Percentiles rank a stretch among this genome's conserved stretches.
These are phyloP conservation scores for Periphyllus acericola DNA, from an alignment of 2,888 invertebrate genomes.

Conservation along the genomic window DNA sequence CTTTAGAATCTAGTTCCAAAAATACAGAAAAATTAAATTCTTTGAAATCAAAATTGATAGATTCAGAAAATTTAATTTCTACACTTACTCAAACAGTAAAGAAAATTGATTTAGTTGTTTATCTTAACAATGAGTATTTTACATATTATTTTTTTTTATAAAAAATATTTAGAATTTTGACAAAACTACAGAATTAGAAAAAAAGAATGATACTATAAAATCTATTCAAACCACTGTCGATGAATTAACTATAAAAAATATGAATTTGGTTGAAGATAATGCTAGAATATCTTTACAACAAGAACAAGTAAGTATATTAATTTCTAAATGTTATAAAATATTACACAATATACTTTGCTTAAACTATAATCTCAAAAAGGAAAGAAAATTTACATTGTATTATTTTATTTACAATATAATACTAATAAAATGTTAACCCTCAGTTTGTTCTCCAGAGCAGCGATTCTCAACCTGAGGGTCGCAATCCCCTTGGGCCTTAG, in stretches of 20 bases:
- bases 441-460: too few species aligned
- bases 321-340: neutral
- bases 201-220: conserved; percentile 25
- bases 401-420: neutral
- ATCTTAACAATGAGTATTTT: neutral
- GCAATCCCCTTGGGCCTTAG: too few species aligned
- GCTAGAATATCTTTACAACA: conserved; percentile 19
- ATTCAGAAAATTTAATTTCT: conserved; percentile 43
- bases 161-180: conserved; percentile 38
- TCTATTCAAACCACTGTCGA: conserved; percentile 4
- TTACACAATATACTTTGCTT: too few species aligned
- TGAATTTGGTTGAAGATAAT: conserved; percentile 42
- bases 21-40: conserved; percentile 22
- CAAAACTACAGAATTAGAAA: conserved; percentile 48
- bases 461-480: too few species aligned
- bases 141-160: neutral
- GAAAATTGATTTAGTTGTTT: neutral
- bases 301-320: conserved; percentile 33
- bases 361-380: too few species aligned
- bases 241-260: conserved; percentile 39
- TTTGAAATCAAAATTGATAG: conserved; percentile 34
- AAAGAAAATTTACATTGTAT: too few species aligned
- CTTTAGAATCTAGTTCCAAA: conserved; percentile 45
- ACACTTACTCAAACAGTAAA: conserved; percentile 47
- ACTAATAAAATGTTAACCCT: too few species aligned